Evolutionary conservation across 2,113 vertebrate genomes (phyloP), one percentile per base, ranked within the genome.

Genomic region (Patagioenas fasciata): DNA sequence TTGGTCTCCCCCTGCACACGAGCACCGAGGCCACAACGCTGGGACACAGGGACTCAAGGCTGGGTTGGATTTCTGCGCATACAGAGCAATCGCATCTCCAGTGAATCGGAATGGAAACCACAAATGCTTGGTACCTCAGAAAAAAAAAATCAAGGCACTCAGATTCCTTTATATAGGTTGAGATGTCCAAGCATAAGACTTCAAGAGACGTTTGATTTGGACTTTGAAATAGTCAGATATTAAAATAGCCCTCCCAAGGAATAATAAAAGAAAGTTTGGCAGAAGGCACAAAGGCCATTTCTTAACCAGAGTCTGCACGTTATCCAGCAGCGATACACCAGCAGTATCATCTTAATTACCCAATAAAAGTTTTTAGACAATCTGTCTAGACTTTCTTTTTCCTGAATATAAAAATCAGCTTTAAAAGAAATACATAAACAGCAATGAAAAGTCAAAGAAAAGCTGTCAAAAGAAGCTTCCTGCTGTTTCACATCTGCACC

Each of bases 371-470:
- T 81, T 85, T 94, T 95, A 97, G 92, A 94, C 58, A 61, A 88
- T 95, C 78, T 92, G 91, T 96, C 94, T 97, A 96, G 94, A 97
- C 91, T 96, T 91, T 83, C 73, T 91, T 71, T 86, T 84, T 56
- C 70, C 48, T 60, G 70, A 47, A 42, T 91, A 92, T 64, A 95
- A 95, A 95, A 91, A 92, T 28, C 67, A 50, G 53, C 77, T 91
- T 96, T 93, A 94, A 92, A 94, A 86, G 70, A 95, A 85, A 82
- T 69, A 85, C 19, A 91, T 79, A 91, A 95, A 95, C 88, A 70
- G 92, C 38, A 91, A 69, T 85, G 42, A 93, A 94, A 95, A 85
- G 17, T 72, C 89, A 80, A 10, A 82, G 75, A 70, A 58, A 91
- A 71, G 61, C 84, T 65, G 61, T 82, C 82, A 66, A 88, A 11